Evolutionary conservation across 37 sponge, comb jelly and placozoan genomes (phyloP), one percentile per base, ranked within the genome.

Genomic region (Hormiphora californensis): DNA sequence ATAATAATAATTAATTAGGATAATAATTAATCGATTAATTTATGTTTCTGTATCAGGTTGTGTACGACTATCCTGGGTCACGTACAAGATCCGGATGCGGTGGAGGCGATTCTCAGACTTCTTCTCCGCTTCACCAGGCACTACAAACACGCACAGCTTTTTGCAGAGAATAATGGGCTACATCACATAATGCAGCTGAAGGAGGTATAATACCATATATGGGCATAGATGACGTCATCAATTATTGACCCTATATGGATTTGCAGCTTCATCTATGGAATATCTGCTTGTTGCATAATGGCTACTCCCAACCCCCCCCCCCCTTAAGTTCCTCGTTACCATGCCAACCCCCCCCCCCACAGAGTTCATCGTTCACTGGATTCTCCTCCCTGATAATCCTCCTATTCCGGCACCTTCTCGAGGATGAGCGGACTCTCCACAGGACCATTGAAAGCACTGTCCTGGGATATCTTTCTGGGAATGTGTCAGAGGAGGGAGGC

Each of bases 321-420:
- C 53, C 53, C 53, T 15, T 15, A 9, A 15, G 53, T 49, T 17
- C 9, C 53, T 49, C 9, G 9, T 9, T 17, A 49, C 15, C 9
- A 49, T 49, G 9, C 15, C 15, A 49, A 49, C 15, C 9, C 53
- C 12, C 9, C 15, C 15, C 15, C 53, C 9, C 9, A 49, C 61
- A 57, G 61, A 30, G 61, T 57, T 57, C 61, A 57, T 57, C 61
- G 11, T 97, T 97, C 88, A 88, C 63, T 19, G 94, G 94, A 7
- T 97, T 93, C 89, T 54, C 91, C 0, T 91, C 98, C 0, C 90
- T 97, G 11, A 87, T 89, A 7, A 55, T 89, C 3, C 86, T 92
- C 23, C 54, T 94, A 34, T 89, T 94, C 40, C 87, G 94, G 9
- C 98, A 97, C 57, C 69, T 94, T 40, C 89, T 97, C 21, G 98